These are phyloP conservation scores for Poeciliopsis gracilis DNA, from an alignment of 2,797 vertebrate genomes.

Conservation along the genomic window DNA sequence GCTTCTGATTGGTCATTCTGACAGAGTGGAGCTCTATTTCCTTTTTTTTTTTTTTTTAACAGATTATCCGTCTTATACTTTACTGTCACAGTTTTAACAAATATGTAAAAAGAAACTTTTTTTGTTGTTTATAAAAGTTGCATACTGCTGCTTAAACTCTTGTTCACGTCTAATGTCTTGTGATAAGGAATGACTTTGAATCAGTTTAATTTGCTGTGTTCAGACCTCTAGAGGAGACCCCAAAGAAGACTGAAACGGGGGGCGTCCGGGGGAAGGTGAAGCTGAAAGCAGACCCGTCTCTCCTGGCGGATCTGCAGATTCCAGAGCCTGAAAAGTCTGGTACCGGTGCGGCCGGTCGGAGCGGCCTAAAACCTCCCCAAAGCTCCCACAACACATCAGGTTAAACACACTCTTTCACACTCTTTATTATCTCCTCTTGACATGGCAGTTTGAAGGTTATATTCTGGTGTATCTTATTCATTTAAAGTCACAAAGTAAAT, in stretches of 20 bases:
- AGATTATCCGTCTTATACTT: too few relatives aligned
- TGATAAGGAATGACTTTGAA: conserved; percentile 22
- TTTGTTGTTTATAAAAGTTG: too few relatives aligned
- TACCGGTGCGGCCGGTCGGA: background rate
- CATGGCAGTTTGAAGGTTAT: background rate
- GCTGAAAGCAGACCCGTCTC: conserved; percentile 52
- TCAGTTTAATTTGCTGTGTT: background rate
- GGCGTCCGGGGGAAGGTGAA: conserved; percentile 40
- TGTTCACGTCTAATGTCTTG: conserved; percentile 31
- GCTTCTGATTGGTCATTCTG: too few relatives aligned
- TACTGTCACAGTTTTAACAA: too few relatives aligned
- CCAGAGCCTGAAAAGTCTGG: background rate
- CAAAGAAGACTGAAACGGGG: conserved; percentile 44
- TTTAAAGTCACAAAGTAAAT: background rate
- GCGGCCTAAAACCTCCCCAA: conserved; percentile 8
- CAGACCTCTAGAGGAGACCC: conserved; percentile 51
- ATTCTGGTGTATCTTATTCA: background rate
- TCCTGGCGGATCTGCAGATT: conserved; percentile 58
- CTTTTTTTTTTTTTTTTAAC: too few relatives aligned
- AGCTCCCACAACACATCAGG: conserved; percentile 50
- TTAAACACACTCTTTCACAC: conserved; percentile 20
- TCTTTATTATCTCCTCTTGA: background rate
- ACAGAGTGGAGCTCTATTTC: too few relatives aligned
- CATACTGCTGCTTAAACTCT: background rate
- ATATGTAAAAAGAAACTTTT: too few relatives aligned